Evolutionary conservation across 2,113 vertebrate genomes (phyloP), one percentile per base, ranked within the genome.

Genomic region (Phrynosoma platyrhinos): DNA sequence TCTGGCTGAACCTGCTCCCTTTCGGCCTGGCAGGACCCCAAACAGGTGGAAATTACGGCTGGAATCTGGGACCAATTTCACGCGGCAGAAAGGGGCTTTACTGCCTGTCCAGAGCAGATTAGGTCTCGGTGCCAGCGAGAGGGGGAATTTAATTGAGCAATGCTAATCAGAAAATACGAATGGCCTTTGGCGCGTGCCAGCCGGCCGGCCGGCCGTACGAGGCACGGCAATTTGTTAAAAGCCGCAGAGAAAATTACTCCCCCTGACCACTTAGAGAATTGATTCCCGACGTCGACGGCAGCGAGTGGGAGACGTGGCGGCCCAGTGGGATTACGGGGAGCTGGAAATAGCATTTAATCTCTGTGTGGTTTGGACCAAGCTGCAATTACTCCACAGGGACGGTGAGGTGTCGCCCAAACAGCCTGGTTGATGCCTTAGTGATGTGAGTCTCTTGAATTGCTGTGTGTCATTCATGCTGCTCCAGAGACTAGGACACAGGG

Each of bases 1-100:
- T 91, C 93, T 25, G 88, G 92, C 93, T 96, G 94, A 96, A 94
- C 95, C 92, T 95, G 93, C 86, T 36, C 93, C 93, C 91, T 93
- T 89, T 90, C 90, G 94, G 91, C 92, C 91, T 90, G 84, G 92
- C 88, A 88, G 92, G 93, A 93, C 93, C 95, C 64, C 92, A 91
- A 93, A 95, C 96, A 96, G 95, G 95, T 96, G 93, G 85, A 93
- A 93, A 92, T 89, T 76, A 84, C 78, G 85, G 91, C 20, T 88
- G 55, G 87, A 90, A 91, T 92, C 94, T 89, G 0, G 90, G 85
- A 89, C 92, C 90, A 91, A 81, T 91, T 91, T 93, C 91, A 90
- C 90, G 88, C 93, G 58, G 21, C 9, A 9, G n/a, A 14, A 32
- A 30, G 71, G 79, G 10, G 1, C 42, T 3, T 93, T 89, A 89